These are phyloP conservation scores for Meta bourneti DNA, from an alignment of 2,888 invertebrate genomes.

Conservation along the genomic window DNA sequence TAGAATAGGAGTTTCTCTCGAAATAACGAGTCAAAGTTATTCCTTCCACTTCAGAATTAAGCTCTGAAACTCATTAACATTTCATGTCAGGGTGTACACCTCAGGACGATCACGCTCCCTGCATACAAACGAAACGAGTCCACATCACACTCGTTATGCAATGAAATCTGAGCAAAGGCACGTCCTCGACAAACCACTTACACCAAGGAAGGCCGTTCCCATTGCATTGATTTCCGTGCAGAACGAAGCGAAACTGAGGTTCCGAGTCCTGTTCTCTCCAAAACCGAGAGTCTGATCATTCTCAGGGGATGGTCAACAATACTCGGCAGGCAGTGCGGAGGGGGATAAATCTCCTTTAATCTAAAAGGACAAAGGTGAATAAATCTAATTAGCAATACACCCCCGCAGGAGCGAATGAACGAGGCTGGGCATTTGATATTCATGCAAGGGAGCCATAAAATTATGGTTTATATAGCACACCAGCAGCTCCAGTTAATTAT, in stretches of 20 bases:
- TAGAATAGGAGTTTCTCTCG: too few relatives aligned
- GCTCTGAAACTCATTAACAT: not conserved
- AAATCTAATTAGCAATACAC: not conserved
- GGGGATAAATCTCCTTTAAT: not conserved
- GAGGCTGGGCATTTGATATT: not conserved
- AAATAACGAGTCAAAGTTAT: too few relatives aligned
- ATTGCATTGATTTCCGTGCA: not conserved
- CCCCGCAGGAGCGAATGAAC: not conserved
- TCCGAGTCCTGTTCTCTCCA: too few relatives aligned
- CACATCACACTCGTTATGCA: not conserved
- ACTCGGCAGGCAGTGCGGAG: not conserved
- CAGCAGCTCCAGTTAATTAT: not conserved
- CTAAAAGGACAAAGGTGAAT: not conserved
- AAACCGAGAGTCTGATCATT: not conserved
- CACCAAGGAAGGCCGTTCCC: not conserved
- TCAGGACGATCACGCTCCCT: not conserved
- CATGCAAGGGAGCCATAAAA: too few relatives aligned
- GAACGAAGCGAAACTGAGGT: too few relatives aligned
- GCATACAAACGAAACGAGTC: not conserved
- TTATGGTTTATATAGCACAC: too few relatives aligned
- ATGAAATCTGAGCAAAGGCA: not conserved
- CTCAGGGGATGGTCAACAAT: not conserved
- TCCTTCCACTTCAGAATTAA: not conserved
- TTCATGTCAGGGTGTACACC: not conserved
- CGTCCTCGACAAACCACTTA: not conserved